These are phyloP conservation scores for Xestoiulus laeticollis DNA, from an alignment of 2,888 invertebrate species.

Conservation along the genomic window DNA sequence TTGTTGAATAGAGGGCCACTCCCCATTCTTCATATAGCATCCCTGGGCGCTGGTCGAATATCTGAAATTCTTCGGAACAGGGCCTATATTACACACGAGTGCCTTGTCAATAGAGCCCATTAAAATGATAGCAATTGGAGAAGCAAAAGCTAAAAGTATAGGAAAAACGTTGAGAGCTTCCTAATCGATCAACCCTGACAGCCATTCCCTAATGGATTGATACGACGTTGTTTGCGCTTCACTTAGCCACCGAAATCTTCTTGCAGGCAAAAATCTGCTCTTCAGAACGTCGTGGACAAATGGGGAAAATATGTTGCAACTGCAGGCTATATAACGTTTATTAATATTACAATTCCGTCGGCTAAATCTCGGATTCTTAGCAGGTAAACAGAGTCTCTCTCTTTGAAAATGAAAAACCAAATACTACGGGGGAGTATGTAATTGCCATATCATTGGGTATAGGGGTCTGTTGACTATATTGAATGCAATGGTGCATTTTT, in stretches of 20 bases:
- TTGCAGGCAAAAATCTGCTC: constrained; percentile 39
- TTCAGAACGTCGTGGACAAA: not conserved
- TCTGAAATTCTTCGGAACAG: not conserved
- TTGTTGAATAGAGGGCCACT: not conserved
- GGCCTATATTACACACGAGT: constrained; percentile 39
- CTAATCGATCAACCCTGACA: constrained; percentile 52
- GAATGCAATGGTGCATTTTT: not conserved
- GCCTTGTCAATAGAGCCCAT: constrained; percentile 43
- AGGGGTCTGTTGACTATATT: not conserved
- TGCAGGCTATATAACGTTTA: not conserved
- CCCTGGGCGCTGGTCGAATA: not conserved
- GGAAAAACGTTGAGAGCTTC: constrained; percentile 39
- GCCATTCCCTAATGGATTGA: constrained; percentile 52
- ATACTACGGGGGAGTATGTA: not conserved
- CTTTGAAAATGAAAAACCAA: not conserved
- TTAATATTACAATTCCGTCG: constrained; percentile 17
- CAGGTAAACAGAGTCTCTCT: not conserved
- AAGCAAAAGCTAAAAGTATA: constrained; percentile 44
- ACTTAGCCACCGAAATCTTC: constrained; percentile 48
- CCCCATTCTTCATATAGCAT: not conserved
- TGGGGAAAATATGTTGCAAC: constrained; percentile 21
- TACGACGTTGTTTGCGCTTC: constrained; percentile 52
- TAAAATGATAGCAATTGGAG: constrained; percentile 41
- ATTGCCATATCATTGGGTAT: not conserved
- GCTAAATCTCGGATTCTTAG: not conserved